phyloP scores from a whole-genome alignment of 2,888 invertebrate genomes.

The Prosapia bicincta region DNA sequence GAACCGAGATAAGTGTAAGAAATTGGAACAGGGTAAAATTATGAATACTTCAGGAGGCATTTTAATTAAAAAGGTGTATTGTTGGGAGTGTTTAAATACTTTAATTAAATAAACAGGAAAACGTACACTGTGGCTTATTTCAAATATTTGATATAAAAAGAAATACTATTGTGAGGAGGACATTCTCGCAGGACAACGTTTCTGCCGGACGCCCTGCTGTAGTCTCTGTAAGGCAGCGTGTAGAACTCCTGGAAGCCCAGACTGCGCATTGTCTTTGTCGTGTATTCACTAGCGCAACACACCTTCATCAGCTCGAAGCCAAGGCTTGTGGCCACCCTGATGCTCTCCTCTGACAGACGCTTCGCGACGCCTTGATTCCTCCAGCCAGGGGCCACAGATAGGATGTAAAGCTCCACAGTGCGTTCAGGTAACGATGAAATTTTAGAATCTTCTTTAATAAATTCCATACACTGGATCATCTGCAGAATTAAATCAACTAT shows the following conservation, averaged over 20 bases:
- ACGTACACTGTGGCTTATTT: too few species aligned
- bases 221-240: background rate
- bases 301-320: background rate
- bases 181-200: background rate
- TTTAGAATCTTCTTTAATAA: background rate
- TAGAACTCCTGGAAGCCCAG: background rate
- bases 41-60: too few species aligned
- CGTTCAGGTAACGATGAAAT: background rate
- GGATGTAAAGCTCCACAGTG: background rate
- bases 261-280: background rate
- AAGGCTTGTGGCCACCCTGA: background rate
- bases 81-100: too few species aligned
- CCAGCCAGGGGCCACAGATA: background rate
- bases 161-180: background rate
- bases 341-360: background rate
- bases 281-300: background rate
- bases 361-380: background rate
- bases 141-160: background rate
- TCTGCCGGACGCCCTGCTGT: background rate
- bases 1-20: too few species aligned
- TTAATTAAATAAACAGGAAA: too few species aligned
- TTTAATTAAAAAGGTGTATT: too few species aligned
- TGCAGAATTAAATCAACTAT: background rate
- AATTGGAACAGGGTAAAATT: too few species aligned
- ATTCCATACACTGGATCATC: background rate